phyloP scores from a whole-genome alignment of 2,797 vertebrate species.

The Intellagama lesueurii region DNA sequence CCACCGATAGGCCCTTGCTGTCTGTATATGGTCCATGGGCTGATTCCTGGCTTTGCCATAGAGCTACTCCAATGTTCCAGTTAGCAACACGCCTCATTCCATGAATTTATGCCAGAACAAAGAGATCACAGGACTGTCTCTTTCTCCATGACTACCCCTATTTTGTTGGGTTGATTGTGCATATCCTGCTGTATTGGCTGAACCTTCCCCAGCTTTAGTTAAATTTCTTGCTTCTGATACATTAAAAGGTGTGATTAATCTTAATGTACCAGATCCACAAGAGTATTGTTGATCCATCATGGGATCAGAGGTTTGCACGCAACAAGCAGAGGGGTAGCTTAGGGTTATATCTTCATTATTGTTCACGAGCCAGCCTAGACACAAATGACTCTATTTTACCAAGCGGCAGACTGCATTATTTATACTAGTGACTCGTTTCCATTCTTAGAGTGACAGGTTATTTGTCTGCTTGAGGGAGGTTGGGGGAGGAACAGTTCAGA shows the following conservation, averaged over 20 bases:
- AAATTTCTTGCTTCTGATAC: neutral
- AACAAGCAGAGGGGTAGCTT: neutral
- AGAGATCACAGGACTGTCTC: neutral
- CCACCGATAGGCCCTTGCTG: too few relatives aligned
- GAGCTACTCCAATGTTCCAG: too few relatives aligned
- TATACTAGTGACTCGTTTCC: constrained; percentile 26
- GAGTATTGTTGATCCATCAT: neutral
- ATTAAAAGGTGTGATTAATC: neutral
- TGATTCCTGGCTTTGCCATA: too few relatives aligned
- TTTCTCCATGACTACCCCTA: neutral
- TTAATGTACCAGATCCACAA: neutral
- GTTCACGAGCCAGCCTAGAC: neutral
- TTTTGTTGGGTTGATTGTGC: neutral
- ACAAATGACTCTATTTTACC: neutral
- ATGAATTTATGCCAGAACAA: neutral
- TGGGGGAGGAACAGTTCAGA: constrained; percentile 26
- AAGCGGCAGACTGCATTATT: neutral
- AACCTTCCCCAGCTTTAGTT: neutral
- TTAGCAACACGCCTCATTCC: too few relatives aligned
- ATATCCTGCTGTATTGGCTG: neutral
- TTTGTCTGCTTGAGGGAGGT: constrained; percentile 13
- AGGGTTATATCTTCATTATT: neutral
- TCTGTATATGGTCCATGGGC: too few relatives aligned
- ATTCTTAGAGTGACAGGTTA: constrained; percentile 13
- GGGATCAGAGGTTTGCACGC: neutral